A percentile compares a stretch with the other conserved stretches of the same genome.
Conservation (phyloP, 1,140 invertebrate species). For the Idris sp. region DNA sequence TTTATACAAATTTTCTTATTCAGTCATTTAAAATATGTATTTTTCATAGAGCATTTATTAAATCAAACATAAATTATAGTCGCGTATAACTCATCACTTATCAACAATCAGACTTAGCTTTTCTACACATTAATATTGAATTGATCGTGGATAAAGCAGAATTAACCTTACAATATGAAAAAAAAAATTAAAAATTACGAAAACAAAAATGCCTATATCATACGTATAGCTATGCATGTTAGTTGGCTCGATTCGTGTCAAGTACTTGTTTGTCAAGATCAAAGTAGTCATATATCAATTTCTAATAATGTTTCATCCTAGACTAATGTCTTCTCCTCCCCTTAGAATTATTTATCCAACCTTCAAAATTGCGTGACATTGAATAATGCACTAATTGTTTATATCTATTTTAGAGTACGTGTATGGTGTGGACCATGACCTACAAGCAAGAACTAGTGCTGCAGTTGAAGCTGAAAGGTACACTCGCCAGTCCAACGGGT, state of each 20-base stretch:
- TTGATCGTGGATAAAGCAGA: constrained; percentile 27
- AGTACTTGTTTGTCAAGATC: constrained; percentile 58
- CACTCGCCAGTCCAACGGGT: constrained; percentile 66
- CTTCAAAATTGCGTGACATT: constrained; percentile 36
- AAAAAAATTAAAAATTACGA: constrained; percentile 41
- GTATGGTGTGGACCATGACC: constrained; percentile 75
- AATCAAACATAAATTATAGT: constrained; percentile 31
- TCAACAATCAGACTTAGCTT: constrained; percentile 10
- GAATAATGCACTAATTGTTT: constrained; percentile 57
- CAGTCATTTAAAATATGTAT: too few relatives aligned
- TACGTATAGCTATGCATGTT: too few relatives aligned
- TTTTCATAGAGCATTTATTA: constrained; percentile 6
- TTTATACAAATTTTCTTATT: too few relatives aligned
- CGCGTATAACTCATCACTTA: constrained; percentile 21
- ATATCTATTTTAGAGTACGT: constrained; percentile 71
- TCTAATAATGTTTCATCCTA: constrained; percentile 22
- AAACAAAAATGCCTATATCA: constrained; percentile 45
- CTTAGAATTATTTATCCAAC: constrained; percentile 38
- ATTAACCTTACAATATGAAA: constrained; percentile 12
- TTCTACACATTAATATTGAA: constrained; percentile 7
- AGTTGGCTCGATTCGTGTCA: constrained; percentile 43
- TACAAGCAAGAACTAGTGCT: constrained; percentile 74
- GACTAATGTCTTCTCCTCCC: constrained; percentile 38
- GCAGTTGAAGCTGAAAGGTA: constrained; percentile 75
- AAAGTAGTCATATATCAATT: constrained; percentile 55